phyloP scores from a whole-genome alignment of 1,140 invertebrate species.

The Amphibalanus amphitrite region DNA sequence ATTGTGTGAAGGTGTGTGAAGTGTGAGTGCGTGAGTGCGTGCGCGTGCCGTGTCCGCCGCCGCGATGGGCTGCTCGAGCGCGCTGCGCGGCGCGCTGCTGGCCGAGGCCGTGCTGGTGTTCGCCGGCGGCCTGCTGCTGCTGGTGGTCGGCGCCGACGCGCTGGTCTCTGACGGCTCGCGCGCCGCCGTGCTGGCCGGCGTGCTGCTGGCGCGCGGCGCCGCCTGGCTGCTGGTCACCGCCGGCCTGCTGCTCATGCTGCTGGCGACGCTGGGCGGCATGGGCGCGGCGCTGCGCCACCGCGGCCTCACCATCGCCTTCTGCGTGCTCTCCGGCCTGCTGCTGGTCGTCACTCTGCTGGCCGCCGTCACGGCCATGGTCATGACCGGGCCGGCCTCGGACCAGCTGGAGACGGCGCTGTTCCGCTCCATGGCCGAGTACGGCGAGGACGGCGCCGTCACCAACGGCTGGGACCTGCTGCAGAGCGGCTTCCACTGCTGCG shows the following conservation, averaged over 20 bases:
- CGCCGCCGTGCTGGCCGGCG: background rate
- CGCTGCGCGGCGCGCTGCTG: background rate
- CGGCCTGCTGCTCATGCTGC: background rate
- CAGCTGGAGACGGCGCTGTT: background rate
- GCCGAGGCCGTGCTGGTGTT: background rate
- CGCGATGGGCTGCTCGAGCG: too few relatives aligned
- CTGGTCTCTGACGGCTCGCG: background rate
- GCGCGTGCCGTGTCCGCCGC: too few relatives aligned
- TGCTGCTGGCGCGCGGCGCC: background rate
- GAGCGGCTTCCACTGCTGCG: background rate
- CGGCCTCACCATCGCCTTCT: background rate
- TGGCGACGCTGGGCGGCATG: background rate
- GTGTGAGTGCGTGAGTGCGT: too few relatives aligned
- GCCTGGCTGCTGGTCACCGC: background rate
- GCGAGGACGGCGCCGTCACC: background rate
- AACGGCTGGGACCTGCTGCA: background rate
- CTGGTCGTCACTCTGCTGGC: background rate
- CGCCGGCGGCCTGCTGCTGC: background rate
- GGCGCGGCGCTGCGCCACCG: background rate
- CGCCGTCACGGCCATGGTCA: background rate
- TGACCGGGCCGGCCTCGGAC: background rate
- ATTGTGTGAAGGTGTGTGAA: too few relatives aligned
- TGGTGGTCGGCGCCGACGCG: background rate
- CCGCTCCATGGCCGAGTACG: background rate
- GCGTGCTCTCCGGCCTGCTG: background rate